Base-by-base conservation (phyloP, 2,797 vertebrate genomes). In the Poeciliopsis gracilis region DNA sequence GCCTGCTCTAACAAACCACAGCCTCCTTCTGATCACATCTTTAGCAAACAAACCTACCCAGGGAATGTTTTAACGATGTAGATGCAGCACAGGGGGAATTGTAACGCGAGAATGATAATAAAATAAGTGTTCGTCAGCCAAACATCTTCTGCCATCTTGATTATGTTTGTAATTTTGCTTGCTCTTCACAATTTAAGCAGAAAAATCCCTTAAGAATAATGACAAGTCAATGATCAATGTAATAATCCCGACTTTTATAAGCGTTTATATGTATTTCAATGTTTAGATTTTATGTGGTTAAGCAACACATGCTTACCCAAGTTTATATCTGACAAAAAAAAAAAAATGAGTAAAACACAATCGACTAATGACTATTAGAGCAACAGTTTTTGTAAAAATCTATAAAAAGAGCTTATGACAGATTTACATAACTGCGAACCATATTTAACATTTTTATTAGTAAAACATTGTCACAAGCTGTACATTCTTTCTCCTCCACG, bases 1-100 rank as follows among this genome's bases (percentile, higher is more conserved):
- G 59, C 73, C 72, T 72, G 79, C 74, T 83, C 63, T 72, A 78
- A 86, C 20, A 90, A 88, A 77, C 30, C 78, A 69, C 78, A 61
- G 78, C 45, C 71, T 87, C 71, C 82, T 73, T 75, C 75, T 77
- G 81, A 91, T 88, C 57, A 59, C 78, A 80, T 86, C 78, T 71
- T 59, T 78, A 67, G 55, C 30, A 46, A 20, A 76, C 75, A 81
- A 15, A 30, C 51, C 51, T 15, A 15, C n/a, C 18, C 12, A 15
- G 55, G 55, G n/a, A 30, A 30, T 30, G 2, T n/a, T 30, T 30
- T 59, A 59, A 59, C 12, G 55, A 30, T 7, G 28, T 15, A 30
- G 28, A 59, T 30, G 28, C 55, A 59, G 30, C 51, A 53, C 23
- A 10, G 23, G 25, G 51, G 23, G 23, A 53, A 53, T 23, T 5